A percentile compares a stretch with the other conserved stretches of the same genome.
These are phyloP conservation scores for Gastracanthus pulcherrimus DNA, from an alignment of 2,888 invertebrate genomes.

Conservation along the genomic window DNA sequence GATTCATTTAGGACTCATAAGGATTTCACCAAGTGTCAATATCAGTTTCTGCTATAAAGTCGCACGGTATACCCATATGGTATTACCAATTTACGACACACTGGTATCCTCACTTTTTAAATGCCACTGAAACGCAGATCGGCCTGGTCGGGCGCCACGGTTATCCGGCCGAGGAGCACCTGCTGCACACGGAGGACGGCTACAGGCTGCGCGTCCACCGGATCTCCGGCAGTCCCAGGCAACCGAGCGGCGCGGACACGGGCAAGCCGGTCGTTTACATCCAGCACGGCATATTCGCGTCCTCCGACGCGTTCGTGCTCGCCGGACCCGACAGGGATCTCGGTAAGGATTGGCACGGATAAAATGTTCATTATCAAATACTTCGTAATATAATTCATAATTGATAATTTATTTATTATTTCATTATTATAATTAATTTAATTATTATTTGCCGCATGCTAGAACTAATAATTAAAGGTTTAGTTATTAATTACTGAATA, in stretches of 20 bases:
- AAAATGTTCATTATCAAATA: not conserved
- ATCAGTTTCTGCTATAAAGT: too few relatives aligned
- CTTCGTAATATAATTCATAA: not conserved
- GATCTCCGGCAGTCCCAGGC: conserved; percentile 66
- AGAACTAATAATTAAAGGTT: too few relatives aligned
- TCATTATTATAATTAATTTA: too few relatives aligned
- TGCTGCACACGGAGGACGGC: conserved; percentile 68
- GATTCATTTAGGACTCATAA: too few relatives aligned
- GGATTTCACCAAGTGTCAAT: too few relatives aligned
- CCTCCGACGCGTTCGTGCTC: conserved; percentile 71
- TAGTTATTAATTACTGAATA: too few relatives aligned
- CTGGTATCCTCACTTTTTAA: too few relatives aligned
- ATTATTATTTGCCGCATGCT: too few relatives aligned
- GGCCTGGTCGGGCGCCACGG: conserved; percentile 60
- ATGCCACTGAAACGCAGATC: not conserved
- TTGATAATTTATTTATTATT: too few relatives aligned
- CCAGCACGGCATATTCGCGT: conserved; percentile 67
- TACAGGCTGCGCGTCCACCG: conserved; percentile 67
- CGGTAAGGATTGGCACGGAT: too few relatives aligned
- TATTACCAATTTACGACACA: too few relatives aligned
- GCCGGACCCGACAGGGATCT: conserved; percentile 69
- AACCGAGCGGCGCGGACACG: conserved; percentile 50
- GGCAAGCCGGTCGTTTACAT: conserved; percentile 66
- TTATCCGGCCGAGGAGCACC: conserved; percentile 70
- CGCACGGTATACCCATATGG: too few relatives aligned